Percentiles rank a stretch among this genome's conserved stretches.
phyloP scores from a whole-genome alignment of 2,888 invertebrate genomes.

The Thecophora atra region DNA sequence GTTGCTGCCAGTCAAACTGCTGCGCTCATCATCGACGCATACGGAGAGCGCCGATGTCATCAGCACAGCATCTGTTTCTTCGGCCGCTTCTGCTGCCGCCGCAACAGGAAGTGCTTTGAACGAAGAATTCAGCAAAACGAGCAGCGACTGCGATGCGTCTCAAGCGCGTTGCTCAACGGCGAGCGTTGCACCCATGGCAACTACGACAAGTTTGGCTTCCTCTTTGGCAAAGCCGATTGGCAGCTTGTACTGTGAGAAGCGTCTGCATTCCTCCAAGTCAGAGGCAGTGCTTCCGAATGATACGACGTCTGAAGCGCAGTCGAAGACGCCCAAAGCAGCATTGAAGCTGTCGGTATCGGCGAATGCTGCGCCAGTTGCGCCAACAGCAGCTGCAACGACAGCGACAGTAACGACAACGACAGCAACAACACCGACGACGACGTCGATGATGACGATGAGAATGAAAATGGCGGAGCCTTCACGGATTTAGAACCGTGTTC shows the following conservation, averaged over 20 bases:
- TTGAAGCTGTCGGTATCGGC: not conserved
- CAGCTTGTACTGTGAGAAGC: slow-evolving; percentile 65
- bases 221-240: slow-evolving; percentile 62
- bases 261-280: slow-evolving; percentile 63
- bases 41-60: too few relatives aligned
- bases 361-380: slow-evolving; percentile 21
- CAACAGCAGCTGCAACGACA: slow-evolving; percentile 22
- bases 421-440: not conserved
- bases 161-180: slow-evolving; percentile 16
- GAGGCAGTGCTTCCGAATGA: slow-evolving; percentile 56
- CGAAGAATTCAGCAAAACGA: not conserved
- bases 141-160: not conserved
- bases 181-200: slow-evolving; percentile 43
- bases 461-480: slow-evolving; percentile 10
- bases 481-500: not conserved
- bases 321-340: not conserved
- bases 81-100: not conserved
- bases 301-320: slow-evolving; percentile 38
- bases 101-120: too few relatives aligned
- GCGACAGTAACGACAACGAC: not conserved
- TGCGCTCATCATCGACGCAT: not conserved
- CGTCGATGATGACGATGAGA: slow-evolving; percentile 1
- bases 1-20: not conserved
- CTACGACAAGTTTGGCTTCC: slow-evolving; percentile 61
- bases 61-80: too few relatives aligned